phyloP scores from a whole-genome alignment of 2,113 vertebrate species.

The Bos indicus region DNA sequence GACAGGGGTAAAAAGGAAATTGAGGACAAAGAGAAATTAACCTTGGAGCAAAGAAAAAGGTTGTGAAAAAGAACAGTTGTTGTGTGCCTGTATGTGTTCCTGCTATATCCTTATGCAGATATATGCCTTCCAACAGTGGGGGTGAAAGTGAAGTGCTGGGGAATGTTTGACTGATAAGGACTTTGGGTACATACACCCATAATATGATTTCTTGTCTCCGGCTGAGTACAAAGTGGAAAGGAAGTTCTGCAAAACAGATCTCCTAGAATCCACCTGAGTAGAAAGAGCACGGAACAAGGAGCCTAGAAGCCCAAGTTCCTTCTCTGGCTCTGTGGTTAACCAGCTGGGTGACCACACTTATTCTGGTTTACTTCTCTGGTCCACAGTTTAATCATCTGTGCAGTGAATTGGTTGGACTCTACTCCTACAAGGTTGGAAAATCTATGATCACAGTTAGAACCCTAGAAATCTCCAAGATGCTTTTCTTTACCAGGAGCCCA shows the following conservation, averaged over 20 bases:
- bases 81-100: not conserved
- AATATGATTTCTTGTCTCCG: not conserved
- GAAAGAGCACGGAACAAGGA: not conserved
- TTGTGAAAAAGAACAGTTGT: not conserved
- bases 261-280: not conserved
- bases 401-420: not conserved
- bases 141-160: not conserved
- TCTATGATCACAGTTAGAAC: not conserved
- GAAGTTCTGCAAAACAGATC: constrained; percentile 6
- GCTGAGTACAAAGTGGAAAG: not conserved
- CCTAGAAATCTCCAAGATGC: not conserved
- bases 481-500: not conserved
- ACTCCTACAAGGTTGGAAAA: not conserved
- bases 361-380: not conserved
- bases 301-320: not conserved
- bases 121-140: not conserved
- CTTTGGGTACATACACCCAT: not conserved
- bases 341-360: not conserved
- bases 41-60: not conserved
- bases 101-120: not conserved
- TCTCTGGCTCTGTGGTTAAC: not conserved
- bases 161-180: not conserved
- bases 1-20: not conserved
- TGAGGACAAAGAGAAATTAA: constrained; percentile 18
- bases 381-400: not conserved